Evolutionary conservation across 2,113 vertebrate species (phyloP).

Genomic region (human (Homo sapiens)): GRCh38 chr5:64742001-64742500

Average conservation of each 20-base stretch:
- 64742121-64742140: conserved; percentile 7
- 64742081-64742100: not conserved
- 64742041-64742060: not conserved
- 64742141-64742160: not conserved
- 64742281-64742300: not conserved
- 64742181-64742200: not conserved
- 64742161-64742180: not conserved
- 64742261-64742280: not conserved
- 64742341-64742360: not conserved
- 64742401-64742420: not conserved
- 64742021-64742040: not conserved
- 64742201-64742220: conserved; percentile 11
- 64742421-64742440: not conserved
- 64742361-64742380: not conserved
- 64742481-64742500: not conserved
- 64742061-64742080: not conserved
- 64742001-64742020: not conserved
- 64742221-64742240: not conserved
- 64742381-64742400: not conserved
- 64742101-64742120: conserved; percentile 10
- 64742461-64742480: not conserved
- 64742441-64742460: not conserved
- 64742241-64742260: not conserved
- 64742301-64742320: not conserved
- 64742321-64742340: not conserved